These are phyloP conservation scores for Ophion slaviceki DNA, from an alignment of 2,888 invertebrate genomes.

Conservation along the genomic window DNA sequence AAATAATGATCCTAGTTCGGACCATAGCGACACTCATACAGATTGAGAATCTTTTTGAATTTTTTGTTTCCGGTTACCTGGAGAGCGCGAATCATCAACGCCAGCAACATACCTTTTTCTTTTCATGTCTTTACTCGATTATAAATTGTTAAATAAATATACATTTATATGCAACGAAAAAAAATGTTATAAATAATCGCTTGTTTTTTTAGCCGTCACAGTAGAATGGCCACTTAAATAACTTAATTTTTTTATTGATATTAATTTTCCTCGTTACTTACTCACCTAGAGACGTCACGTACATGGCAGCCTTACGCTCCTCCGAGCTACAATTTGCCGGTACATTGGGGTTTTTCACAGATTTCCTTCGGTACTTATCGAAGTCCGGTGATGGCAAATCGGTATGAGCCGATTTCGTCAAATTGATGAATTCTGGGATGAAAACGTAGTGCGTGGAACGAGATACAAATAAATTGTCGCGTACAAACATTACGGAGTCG, in stretches of 20 bases:
- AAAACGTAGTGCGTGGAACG: background rate
- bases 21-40: too few relatives aligned
- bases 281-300: slow-evolving; percentile 84
- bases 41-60: too few relatives aligned
- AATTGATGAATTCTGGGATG: slow-evolving; percentile 9
- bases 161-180: too few relatives aligned
- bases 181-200: too few relatives aligned
- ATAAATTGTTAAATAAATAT: too few relatives aligned
- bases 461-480: background rate
- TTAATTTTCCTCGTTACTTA: background rate
- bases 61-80: too few relatives aligned
- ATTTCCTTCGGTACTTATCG: slow-evolving; percentile 84
- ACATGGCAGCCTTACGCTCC: slow-evolving; percentile 82
- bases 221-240: too few relatives aligned
- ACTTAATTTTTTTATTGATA: background rate
- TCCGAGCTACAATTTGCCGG: slow-evolving; percentile 80
- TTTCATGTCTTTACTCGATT: too few relatives aligned
- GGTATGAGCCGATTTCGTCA: slow-evolving; percentile 84
- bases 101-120: too few relatives aligned
- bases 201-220: too few relatives aligned
- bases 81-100: too few relatives aligned
- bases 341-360: slow-evolving; percentile 79
- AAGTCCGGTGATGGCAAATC: slow-evolving; percentile 87
- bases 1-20: too few relatives aligned
- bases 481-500: background rate